Evolutionary conservation across 2,888 invertebrate species (phyloP).

Genomic region (Timandra comae): DNA sequence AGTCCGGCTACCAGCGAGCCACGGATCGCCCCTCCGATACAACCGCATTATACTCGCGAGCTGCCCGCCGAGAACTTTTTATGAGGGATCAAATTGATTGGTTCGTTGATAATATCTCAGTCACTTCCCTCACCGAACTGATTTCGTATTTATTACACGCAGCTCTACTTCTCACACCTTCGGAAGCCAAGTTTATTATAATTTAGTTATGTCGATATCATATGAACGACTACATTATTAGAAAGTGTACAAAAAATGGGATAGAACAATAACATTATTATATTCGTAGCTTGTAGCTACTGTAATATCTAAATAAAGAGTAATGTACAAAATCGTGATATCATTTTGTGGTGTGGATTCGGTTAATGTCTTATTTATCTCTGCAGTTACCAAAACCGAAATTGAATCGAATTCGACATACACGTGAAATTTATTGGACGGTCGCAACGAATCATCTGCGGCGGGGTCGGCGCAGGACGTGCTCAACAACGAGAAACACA

Average conservation of each 20-base stretch:
- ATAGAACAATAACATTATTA: too few relatives aligned
- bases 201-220: too few relatives aligned
- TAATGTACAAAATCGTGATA: conserved; percentile 21
- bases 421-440: conserved; percentile 50
- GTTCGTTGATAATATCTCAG: conserved; percentile 70
- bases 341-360: conserved; percentile 39
- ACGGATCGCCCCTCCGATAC: conserved; percentile 67
- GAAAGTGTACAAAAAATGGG: too few relatives aligned
- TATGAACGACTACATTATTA: too few relatives aligned
- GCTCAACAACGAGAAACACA: conserved; percentile 62
- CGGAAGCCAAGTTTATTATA: conserved; percentile 37
- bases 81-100: conserved; percentile 77
- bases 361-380: conserved; percentile 56
- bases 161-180: conserved; percentile 58
- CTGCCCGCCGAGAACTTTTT: conserved; percentile 70
- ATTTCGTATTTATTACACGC: conserved; percentile 31
- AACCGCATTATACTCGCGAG: conserved; percentile 60
- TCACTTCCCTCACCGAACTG: conserved; percentile 39
- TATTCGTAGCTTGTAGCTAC: conserved; percentile 29
- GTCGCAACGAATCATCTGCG: conserved; percentile 50
- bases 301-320: background rate
- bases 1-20: conserved; percentile 62
- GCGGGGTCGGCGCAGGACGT: conserved; percentile 52
- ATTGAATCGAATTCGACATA: conserved; percentile 53
- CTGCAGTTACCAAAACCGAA: conserved; percentile 45